Evolutionary conservation across 2,113 vertebrate genomes (phyloP), one percentile per base, ranked within the genome.

Genomic region (Ondatra zibethicus): DNA sequence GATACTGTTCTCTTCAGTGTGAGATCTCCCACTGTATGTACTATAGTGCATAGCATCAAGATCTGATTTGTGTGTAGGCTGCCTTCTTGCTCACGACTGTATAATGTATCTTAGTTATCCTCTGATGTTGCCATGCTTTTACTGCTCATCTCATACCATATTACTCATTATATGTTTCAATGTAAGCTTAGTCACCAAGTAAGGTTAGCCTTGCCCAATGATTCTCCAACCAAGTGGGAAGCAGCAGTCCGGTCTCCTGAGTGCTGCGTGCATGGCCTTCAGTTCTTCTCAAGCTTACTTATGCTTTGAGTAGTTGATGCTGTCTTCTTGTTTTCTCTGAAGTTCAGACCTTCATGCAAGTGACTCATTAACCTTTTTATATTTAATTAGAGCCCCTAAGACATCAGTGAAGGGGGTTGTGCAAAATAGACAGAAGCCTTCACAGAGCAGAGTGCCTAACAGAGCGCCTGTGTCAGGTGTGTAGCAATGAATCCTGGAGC

Each of bases 371-470:
- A 98, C 88, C 98, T 96, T 97, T 98, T 98, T 99, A 98, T 98
- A 97, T 99, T 99, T 98, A 98, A 99, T 98, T 98, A 99, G 99
- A 98, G 98, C 97, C 98, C 98, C 98, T 98, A 99, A 99, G 98
- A 93, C 98, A 96, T 96, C 98, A 98, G 17, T 98, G 98, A 99
- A 98, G 98, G 98, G 98, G 98, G 98, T 97, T 98, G 98, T 98
- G 98, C 98, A 98, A 97, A 99, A 72, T 99, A 99, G 98, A 98
- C 98, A 98, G 98, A 99, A 98, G 98, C 96, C 98, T 97, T 93
- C 98, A 98, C 98, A 98, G 97, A 98, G 97, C 99, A 99, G 98
- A 98, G 92, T 98, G 98, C 97, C 98, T 99, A 98, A 93, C 98
- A 99, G 98, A 98, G 96, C 93, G 98, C 98, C 98, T 97, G 91